Conservation (phyloP, 2,113 vertebrate species). For the Rhinopomastus cyanomelas region DNA sequence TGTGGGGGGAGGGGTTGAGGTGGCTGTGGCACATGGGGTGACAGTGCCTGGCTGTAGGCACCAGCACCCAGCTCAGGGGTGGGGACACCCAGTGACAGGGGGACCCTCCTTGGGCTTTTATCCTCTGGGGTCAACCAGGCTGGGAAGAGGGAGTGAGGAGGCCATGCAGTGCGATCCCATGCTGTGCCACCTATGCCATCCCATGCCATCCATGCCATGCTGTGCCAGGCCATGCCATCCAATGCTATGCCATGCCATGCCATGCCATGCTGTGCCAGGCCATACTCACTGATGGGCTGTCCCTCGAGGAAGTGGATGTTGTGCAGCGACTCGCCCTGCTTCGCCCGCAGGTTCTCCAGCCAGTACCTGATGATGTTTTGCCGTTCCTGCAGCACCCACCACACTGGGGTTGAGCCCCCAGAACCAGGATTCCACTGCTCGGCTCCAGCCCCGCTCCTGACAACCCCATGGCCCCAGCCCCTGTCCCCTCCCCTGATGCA, state of each 20-base stretch:
- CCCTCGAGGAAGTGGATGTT: constrained; percentile 96
- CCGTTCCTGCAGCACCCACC: constrained; percentile 84
- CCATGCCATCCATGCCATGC: no score
- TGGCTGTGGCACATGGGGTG: background rate
- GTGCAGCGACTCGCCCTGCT: constrained; percentile 91
- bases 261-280: no score
- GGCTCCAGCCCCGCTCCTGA: background rate
- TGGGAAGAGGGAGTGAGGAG: background rate
- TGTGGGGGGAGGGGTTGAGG: background rate
- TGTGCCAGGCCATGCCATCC: no score
- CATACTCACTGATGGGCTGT: constrained; percentile 93
- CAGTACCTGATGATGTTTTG: constrained; percentile 96
- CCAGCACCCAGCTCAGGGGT: background rate
- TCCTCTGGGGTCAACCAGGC: background rate
- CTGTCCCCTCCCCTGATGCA: fast-evolving
- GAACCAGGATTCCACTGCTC: background rate
- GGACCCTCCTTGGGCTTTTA: background rate
- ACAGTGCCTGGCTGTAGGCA: background rate
- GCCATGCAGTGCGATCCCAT: background rate
- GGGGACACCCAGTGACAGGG: background rate
- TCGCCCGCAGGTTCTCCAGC: constrained; percentile 95
- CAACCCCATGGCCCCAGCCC: background rate
- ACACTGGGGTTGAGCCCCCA: background rate
- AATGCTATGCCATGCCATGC: no score
- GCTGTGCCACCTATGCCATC: background rate